Base-by-base conservation (phyloP, 1,140 invertebrate genomes). In the Campoletis sonorensis region DNA sequence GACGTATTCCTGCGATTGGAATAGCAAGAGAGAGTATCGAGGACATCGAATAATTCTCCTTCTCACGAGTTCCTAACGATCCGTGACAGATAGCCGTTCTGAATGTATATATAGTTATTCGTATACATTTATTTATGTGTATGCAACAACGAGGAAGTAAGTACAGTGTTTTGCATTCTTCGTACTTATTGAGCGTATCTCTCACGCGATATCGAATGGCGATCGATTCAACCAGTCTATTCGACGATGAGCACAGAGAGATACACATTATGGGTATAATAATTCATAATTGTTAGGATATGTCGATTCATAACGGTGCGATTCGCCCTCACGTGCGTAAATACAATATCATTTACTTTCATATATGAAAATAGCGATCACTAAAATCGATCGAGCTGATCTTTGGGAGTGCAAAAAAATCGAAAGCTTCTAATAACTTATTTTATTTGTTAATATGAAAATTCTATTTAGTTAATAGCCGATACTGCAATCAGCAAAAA, bases 31-130 rank as follows among this genome's bases (percentile, higher is more conserved):
- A 26, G 61, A 23, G n/a, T 64, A 77, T 71, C 72, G 76, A 81
- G 68, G 79, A 82, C 77, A 49, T n/a, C 58, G 33, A 71, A 80
- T 64, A 80, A 58, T 75, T 83, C 76, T 84, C 79, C 71, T 61
- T 84, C 49, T 75, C 70, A 18, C 40, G 58, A 78, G 79, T 80
- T 72, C 80, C 76, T 87, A 87, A 87, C 86, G 82, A 87, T 83
- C 83, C 78, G 37, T 87, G 84, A 87, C 83, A 77, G 80, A 87
- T 87, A 84, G 80, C 79, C 76, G 27, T 49, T 80, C 76, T 37
- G 70, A 30, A 15, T 26, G 15, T 67, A 67, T 67, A 67, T 67
- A 67, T 7, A 67, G 61, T 7, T n/a, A 8, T 67, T 1, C 5
- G 21, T 67, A 61, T 54, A 64, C 40, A 26, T n/a, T 23, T 27